Percentiles rank a stretch among this genome's conserved stretches.
Evolutionary conservation across 2,888 invertebrate genomes (phyloP).

Genomic region (Synanthedon formicaeformis): DNA sequence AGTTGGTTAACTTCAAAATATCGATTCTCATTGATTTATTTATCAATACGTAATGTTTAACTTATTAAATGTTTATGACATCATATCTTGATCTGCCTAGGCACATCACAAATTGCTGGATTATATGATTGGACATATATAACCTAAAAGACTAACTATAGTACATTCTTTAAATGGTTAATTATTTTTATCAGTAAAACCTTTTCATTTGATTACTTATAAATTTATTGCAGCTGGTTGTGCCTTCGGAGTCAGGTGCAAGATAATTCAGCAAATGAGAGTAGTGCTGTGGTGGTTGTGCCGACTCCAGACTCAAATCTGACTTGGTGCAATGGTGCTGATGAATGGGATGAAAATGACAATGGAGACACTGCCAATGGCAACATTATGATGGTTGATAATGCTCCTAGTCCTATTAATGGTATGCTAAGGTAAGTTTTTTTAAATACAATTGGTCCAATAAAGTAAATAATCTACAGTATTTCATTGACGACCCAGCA

Average conservation of each 20-base stretch:
- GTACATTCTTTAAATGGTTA: no score
- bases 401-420: slow-evolving; percentile 60
- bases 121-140: no score
- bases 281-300: slow-evolving; percentile 34
- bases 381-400: slow-evolving; percentile 73
- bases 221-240: slow-evolving; percentile 72
- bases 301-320: slow-evolving; percentile 47
- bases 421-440: slow-evolving; percentile 52
- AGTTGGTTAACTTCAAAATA: no score
- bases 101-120: no score
- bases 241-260: slow-evolving; percentile 80
- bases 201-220: neutral
- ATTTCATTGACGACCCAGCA: no score
- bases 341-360: slow-evolving; percentile 77
- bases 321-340: slow-evolving; percentile 82
- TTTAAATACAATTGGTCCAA: neutral
- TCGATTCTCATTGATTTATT: no score
- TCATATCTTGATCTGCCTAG: no score
- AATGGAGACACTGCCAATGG: slow-evolving; percentile 78
- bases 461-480: no score
- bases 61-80: no score
- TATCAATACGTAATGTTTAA: no score
- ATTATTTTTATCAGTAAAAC: no score
- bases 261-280: slow-evolving; percentile 56
- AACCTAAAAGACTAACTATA: no score